Percentiles rank a stretch among this genome's conserved stretches.
Conservation (phyloP, 2,113 vertebrate species). For the Phyllostomus hastatus region DNA sequence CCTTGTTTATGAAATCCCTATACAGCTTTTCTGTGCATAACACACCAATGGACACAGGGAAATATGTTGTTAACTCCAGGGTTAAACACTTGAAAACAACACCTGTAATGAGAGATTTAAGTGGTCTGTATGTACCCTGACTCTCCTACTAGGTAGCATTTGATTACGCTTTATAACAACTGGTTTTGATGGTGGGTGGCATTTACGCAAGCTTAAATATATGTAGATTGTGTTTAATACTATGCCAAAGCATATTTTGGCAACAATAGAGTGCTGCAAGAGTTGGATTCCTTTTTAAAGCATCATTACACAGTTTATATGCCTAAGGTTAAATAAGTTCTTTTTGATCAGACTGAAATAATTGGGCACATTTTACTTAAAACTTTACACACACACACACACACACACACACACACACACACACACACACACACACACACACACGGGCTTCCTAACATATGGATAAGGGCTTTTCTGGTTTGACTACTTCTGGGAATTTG, state of each 20-base stretch:
- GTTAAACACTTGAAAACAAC: not conserved
- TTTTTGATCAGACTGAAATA: constrained; percentile 13
- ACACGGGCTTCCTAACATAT: not conserved
- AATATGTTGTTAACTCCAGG: not conserved
- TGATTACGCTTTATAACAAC: not conserved
- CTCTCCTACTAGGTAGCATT: not conserved
- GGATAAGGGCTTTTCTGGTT: not conserved
- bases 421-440: too few relatives aligned
- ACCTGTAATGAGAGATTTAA: not conserved
- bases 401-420: not conserved
- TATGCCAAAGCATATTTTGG: not conserved
- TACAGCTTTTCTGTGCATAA: not conserved
- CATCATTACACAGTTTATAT: not conserved
- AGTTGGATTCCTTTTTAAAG: constrained; percentile 16
- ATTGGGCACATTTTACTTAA: not conserved
- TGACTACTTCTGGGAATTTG: not conserved
- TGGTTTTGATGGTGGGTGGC: not conserved
- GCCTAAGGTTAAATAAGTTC: not conserved
- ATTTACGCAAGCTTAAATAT: not conserved
- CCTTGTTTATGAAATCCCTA: not conserved
- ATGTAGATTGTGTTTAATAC: not conserved
- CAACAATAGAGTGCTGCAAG: not conserved
- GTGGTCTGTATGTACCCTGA: not conserved
- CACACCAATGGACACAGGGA: not conserved
- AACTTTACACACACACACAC: not conserved